phyloP scores from a whole-genome alignment of 2,888 invertebrate genomes.

The Seladonia tumulorum region DNA sequence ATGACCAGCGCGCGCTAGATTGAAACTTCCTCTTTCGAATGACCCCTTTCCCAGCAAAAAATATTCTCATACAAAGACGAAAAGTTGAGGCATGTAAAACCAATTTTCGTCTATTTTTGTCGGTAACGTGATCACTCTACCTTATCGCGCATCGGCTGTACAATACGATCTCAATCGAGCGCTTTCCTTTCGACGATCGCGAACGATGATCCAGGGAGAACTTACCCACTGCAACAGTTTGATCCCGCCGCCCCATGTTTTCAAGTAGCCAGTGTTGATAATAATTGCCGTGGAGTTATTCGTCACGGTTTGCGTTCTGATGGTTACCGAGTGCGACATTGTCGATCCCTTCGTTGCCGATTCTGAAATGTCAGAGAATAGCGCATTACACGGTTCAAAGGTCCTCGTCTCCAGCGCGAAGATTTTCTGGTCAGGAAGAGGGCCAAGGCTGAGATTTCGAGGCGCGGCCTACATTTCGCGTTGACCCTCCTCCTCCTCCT shows the following conservation, averaged over 20 bases:
- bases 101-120: too few relatives aligned
- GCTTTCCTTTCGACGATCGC: neutral
- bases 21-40: too few relatives aligned
- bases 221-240: slow-evolving; percentile 92
- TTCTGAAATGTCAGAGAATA: slow-evolving; percentile 52
- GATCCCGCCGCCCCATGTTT: slow-evolving; percentile 91
- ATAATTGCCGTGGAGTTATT: slow-evolving; percentile 91
- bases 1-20: too few relatives aligned
- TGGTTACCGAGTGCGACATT: slow-evolving; percentile 96
- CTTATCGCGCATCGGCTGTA: too few relatives aligned
- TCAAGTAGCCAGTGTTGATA: slow-evolving; percentile 92
- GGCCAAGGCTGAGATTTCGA: slow-evolving; percentile 76
- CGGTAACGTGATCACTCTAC: too few relatives aligned
- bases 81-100: too few relatives aligned
- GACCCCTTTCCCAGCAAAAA: too few relatives aligned
- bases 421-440: slow-evolving; percentile 52
- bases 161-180: neutral
- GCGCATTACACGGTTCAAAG: neutral
- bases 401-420: neutral
- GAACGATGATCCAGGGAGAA: neutral
- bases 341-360: slow-evolving; percentile 74
- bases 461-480: slow-evolving; percentile 69
- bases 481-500: slow-evolving; percentile 9
- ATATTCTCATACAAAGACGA: too few relatives aligned
- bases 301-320: slow-evolving; percentile 89